phyloP scores from a whole-genome alignment of 2,797 vertebrate genomes.

The Chrysocyon brachyurus region DNA sequence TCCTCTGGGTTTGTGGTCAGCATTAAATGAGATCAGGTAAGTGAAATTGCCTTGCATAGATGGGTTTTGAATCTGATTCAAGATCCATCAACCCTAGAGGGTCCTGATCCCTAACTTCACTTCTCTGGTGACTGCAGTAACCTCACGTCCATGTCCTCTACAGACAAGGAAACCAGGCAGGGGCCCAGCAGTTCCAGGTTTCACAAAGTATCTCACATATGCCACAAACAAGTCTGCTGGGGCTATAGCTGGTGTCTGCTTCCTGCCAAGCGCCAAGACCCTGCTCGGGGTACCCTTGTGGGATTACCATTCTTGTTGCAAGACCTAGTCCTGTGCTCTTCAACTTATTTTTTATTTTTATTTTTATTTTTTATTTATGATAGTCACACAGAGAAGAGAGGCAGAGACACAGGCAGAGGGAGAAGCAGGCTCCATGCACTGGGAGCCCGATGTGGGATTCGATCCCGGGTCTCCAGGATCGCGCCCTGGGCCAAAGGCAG shows the following conservation, averaged over 20 bases:
- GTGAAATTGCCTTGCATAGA: background rate
- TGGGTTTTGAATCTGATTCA: background rate
- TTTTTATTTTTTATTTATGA: no score
- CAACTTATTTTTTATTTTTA: no score
- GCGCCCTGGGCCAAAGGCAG: no score
- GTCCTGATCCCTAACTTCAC: background rate
- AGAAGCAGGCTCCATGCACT: no score
- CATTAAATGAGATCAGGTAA: background rate
- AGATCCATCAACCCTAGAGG: background rate
- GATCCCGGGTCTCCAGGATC: no score
- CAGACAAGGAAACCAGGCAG: background rate
- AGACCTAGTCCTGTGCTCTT: background rate
- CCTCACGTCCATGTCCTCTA: background rate
- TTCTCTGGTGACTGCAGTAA: background rate
- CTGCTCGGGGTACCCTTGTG: background rate
- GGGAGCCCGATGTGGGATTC: no score
- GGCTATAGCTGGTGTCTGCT: background rate
- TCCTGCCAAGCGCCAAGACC: background rate
- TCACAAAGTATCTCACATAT: background rate
- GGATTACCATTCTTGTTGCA: background rate
- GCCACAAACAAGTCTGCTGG: background rate
- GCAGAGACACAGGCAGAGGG: no score
- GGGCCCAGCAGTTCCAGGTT: background rate
- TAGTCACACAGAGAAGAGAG: no score
- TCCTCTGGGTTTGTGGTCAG: background rate